Conservation (phyloP, 2,888 invertebrate genomes). For the Epinotia brunnichana region DNA sequence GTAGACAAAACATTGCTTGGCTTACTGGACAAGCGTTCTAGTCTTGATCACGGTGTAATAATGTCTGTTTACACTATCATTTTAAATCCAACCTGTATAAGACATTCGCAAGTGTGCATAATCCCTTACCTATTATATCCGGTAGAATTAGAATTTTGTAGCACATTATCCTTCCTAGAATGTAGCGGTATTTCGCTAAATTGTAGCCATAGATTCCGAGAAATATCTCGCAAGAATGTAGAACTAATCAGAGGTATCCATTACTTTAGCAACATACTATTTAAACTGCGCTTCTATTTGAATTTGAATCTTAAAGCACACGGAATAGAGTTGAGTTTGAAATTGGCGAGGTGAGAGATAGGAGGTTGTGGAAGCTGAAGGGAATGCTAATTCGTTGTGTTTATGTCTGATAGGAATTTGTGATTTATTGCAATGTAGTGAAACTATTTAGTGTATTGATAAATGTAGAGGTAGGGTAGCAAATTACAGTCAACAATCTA, state of each 20-base stretch:
- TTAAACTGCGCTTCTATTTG: background rate
- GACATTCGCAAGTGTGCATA: background rate
- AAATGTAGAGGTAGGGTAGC: constrained; percentile 6
- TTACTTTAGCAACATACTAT: background rate
- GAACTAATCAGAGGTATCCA: constrained; percentile 13
- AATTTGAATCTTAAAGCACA: background rate
- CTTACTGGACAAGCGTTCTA: too few relatives aligned
- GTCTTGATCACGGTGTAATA: too few relatives aligned
- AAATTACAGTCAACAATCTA: too few relatives aligned
- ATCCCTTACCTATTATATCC: background rate
- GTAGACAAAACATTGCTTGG: too few relatives aligned
- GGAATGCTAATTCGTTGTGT: constrained; percentile 28
- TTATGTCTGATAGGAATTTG: constrained; percentile 19
- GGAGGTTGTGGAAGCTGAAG: background rate
- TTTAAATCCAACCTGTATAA: background rate
- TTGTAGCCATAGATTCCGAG: constrained; percentile 36
- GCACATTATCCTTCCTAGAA: constrained; percentile 29
- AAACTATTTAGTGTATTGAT: constrained; percentile 9
- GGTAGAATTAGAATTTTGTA: constrained; percentile 27
- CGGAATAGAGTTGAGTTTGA: background rate
- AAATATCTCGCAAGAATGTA: constrained; percentile 35
- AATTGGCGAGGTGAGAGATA: background rate
- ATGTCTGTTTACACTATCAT: too few relatives aligned
- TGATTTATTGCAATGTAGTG: constrained; percentile 5
- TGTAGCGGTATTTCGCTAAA: constrained; percentile 20